Evolutionary conservation across 2,888 invertebrate genomes (phyloP), one percentile per base, ranked within the genome.

Genomic region (Chelonus formosanus): DNA sequence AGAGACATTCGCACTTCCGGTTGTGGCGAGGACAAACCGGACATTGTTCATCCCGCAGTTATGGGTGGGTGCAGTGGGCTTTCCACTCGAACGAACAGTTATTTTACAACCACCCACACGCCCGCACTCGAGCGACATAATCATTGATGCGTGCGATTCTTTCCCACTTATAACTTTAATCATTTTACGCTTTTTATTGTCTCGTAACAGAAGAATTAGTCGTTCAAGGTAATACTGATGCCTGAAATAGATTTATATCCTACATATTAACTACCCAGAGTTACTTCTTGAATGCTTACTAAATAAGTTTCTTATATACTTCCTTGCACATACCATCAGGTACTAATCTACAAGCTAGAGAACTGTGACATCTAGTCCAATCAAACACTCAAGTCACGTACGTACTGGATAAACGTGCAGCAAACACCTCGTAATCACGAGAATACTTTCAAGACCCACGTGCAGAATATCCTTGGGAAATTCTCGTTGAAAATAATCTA

Each of bases 311-410:
- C 40, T 40, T 40, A 40, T 40, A 40, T 40, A 40, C 20, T 48
- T 48, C 20, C n/a, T 48, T 10, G 10, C 48, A 20, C 48, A 48
- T 48, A 48, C 48, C 48, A 20, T 48, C 48, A 48, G 48, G 48
- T 48, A 48, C 10, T 48, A 48, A 48, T n/a, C 10, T 10, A n/a
- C 5, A 20, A 48, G 20, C 48, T 3, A n/a, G 48, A 48, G n/a
- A 48, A 20, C 48, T 40, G 48, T 48, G 48, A 55, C 58, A 63
- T 56, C 66, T 62, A 71, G 61, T 55, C 52, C 45, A 43, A 59
- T 59, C 43, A 43, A 6, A 31, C n/a, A 70, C 56, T 47, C 70
- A 43, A 62, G 69, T 72, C 73, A 71, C 70, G 72, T 73, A 70
- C 57, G 64, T 48, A 56, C 47, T 45, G 65, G 67, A 72, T 69